These are phyloP conservation scores for Oostethus manadensis DNA, from an alignment of 2,113 vertebrate species.

Conservation along the genomic window DNA sequence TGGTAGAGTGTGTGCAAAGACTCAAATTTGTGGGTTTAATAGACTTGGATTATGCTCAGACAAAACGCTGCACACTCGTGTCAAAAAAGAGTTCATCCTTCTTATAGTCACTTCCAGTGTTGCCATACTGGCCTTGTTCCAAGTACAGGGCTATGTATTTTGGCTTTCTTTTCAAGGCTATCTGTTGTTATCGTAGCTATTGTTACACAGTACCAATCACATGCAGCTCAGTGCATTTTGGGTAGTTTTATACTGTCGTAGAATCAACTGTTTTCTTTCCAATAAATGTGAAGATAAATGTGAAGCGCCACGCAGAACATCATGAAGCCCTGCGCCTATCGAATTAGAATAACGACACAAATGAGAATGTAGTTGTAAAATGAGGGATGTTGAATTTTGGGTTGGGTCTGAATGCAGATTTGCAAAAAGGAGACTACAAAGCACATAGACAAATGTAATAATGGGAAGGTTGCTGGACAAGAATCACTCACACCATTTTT, in stretches of 20 bases:
- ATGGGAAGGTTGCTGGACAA: conserved; percentile 36
- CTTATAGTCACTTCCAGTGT: background rate
- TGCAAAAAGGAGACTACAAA: conserved; percentile 49
- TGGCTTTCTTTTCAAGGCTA: background rate
- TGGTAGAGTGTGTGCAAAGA: conserved; percentile 12
- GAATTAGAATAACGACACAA: conserved; percentile 17
- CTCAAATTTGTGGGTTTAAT: background rate
- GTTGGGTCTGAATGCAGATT: conserved; percentile 65
- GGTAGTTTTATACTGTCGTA: too few relatives aligned
- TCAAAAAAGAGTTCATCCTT: background rate
- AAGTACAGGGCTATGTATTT: background rate
- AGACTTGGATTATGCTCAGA: conserved; percentile 4
- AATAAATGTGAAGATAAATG: conserved; percentile 25
- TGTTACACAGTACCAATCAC: too few relatives aligned
- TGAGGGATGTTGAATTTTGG: conserved; percentile 24
- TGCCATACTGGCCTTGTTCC: background rate
- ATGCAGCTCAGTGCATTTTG: too few relatives aligned
- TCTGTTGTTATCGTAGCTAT: too few relatives aligned
- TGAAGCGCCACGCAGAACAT: conserved; percentile 7
- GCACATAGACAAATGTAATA: conserved; percentile 58
- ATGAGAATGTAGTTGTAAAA: conserved; percentile 29
- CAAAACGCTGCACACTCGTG: conserved; percentile 6
- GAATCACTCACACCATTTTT: conserved; percentile 29
- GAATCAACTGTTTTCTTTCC: too few relatives aligned
- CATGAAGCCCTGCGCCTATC: conserved; percentile 6